Percentiles rank a stretch among this genome's conserved stretches.
phyloP scores from a whole-genome alignment of 2,888 invertebrate genomes.

The Girardia tigrina region DNA sequence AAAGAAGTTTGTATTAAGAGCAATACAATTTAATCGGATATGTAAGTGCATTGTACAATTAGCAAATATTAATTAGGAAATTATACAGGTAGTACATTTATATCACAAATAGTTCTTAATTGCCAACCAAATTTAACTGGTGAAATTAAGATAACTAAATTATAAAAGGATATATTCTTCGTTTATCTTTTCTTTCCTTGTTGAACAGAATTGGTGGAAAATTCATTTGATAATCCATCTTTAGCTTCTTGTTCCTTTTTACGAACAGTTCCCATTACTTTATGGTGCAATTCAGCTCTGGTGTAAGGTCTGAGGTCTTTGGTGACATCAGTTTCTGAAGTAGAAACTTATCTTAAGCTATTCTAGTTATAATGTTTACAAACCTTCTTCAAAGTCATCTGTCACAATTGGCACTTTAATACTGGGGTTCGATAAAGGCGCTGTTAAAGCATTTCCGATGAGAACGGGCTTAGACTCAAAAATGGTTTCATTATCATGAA shows the following conservation, averaged over 20 bases:
- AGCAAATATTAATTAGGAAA: too few relatives aligned
- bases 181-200: not conserved
- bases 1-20: too few relatives aligned
- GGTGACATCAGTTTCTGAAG: not conserved
- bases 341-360: not conserved
- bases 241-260: conserved; percentile 6
- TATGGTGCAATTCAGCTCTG: conserved; percentile 6
- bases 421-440: not conserved
- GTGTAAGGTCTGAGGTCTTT: not conserved
- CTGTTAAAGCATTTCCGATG: not conserved
- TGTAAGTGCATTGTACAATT: too few relatives aligned
- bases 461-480: not conserved
- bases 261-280: not conserved
- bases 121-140: too few relatives aligned
- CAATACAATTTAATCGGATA: too few relatives aligned
- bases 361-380: not conserved
- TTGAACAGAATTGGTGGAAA: not conserved
- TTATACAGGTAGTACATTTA: too few relatives aligned
- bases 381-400: conserved; percentile 12
- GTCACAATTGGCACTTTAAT: not conserved
- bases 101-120: too few relatives aligned
- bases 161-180: too few relatives aligned
- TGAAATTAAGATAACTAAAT: too few relatives aligned
- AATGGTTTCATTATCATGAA: conserved; percentile 5
- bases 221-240: not conserved